Percentiles rank a stretch among this genome's conserved stretches.
Evolutionary conservation across 2,113 vertebrate species (phyloP).

Genomic region (Rissa tridactyla): DNA sequence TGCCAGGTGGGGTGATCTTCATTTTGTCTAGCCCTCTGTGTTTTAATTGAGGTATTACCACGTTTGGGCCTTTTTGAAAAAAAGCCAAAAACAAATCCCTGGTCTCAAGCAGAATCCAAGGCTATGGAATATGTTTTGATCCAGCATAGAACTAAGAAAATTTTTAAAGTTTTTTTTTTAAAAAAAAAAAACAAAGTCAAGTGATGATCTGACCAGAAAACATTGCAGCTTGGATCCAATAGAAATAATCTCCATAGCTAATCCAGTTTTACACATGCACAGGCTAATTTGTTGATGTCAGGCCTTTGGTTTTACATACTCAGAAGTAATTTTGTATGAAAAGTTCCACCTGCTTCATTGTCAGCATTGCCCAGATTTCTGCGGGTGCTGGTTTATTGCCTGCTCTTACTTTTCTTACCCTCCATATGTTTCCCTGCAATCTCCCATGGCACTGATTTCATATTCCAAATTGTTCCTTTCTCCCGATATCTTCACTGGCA

Average conservation of each 20-base stretch:
- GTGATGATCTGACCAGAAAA: background rate
- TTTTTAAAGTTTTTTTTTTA: background rate
- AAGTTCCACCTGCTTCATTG: background rate
- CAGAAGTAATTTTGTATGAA: background rate
- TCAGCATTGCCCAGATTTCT: background rate
- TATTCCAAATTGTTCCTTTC: background rate
- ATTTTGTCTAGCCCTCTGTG: background rate
- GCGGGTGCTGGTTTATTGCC: background rate
- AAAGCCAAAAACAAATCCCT: background rate
- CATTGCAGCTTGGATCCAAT: background rate
- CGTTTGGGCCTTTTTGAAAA: background rate
- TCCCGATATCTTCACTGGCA: background rate
- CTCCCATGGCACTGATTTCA: fast-evolving
- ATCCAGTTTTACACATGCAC: background rate
- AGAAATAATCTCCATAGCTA: background rate
- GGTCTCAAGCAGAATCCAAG: background rate
- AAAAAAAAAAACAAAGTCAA: background rate
- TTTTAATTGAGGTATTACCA: background rate
- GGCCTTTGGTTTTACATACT: background rate
- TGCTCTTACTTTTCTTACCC: background rate
- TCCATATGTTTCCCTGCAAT: background rate
- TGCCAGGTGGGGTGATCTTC: background rate
- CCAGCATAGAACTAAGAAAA: background rate
- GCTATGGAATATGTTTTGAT: background rate
- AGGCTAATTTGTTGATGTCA: background rate